A percentile compares a stretch with the other conserved stretches of the same genome.
Evolutionary conservation across 1,140 invertebrate species (phyloP).

Genomic region (Aphaenogaster floridana): DNA sequence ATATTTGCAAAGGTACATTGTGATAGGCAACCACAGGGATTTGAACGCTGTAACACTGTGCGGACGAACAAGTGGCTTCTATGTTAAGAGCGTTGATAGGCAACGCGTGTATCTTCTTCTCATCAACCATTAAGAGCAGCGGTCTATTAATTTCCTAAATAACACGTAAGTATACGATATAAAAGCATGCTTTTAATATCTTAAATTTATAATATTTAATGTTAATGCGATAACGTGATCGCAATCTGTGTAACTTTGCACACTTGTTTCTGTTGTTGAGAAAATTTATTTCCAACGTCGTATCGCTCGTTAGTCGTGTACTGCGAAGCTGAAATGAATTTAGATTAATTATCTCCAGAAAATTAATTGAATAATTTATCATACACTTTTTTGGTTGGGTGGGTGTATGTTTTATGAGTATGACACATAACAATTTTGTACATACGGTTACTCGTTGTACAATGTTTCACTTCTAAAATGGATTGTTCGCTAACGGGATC

Average conservation of each 20-base stretch:
- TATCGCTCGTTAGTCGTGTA: not conserved
- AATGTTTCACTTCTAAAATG: slow-evolving; percentile 48
- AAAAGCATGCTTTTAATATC: not conserved
- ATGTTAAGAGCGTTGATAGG: slow-evolving; percentile 58
- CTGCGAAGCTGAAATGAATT: slow-evolving; percentile 13
- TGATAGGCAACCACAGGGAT: slow-evolving; percentile 71
- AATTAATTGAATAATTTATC: not conserved
- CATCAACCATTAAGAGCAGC: slow-evolving; percentile 67
- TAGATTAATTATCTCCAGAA: not conserved
- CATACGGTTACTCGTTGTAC: slow-evolving; percentile 57
- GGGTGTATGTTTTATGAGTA: no score
- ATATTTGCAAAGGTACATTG: slow-evolving; percentile 72
- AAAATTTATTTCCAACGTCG: not conserved
- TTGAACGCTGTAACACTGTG: slow-evolving; percentile 74
- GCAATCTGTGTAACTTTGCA: not conserved
- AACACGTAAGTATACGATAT: slow-evolving; percentile 37
- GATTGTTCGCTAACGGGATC: not conserved
- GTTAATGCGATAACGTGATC: not conserved
- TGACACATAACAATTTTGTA: not conserved
- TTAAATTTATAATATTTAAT: not conserved
- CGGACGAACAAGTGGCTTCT: slow-evolving; percentile 46
- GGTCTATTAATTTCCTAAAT: slow-evolving; percentile 64
- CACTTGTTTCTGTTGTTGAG: slow-evolving; percentile 30
- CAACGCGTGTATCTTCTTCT: slow-evolving; percentile 60
- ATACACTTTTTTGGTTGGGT: not conserved